These are phyloP conservation scores for Drosophila niveifrons DNA, from an alignment of 2,888 invertebrate species.

Conservation along the genomic window DNA sequence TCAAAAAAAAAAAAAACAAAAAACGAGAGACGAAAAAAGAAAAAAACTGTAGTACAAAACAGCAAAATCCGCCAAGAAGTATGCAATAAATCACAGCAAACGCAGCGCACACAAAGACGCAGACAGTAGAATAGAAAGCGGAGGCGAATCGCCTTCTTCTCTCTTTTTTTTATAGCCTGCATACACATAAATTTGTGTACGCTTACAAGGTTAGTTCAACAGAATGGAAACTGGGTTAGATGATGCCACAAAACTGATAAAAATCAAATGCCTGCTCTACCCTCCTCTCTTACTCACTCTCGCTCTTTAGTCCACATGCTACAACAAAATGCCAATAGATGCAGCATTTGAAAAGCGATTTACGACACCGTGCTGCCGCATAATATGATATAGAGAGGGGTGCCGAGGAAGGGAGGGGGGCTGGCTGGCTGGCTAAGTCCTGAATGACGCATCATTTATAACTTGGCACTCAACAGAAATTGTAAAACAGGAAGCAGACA, in stretches of 20 bases:
- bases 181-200: slow-evolving; percentile 70
- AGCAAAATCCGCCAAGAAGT: slow-evolving; percentile 69
- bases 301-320: slow-evolving; percentile 9
- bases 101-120: slow-evolving; percentile 53
- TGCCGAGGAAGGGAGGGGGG: not conserved
- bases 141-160: slow-evolving; percentile 8
- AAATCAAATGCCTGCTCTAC: slow-evolving; percentile 41
- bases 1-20: slow-evolving; percentile 13
- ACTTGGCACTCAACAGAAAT: slow-evolving; percentile 71
- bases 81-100: slow-evolving; percentile 71
- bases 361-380: slow-evolving; percentile 74
- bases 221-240: slow-evolving; percentile 65
- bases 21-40: slow-evolving; percentile 9
- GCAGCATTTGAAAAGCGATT: slow-evolving; percentile 73
- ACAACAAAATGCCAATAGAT: slow-evolving; percentile 67
- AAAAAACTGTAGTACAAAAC: slow-evolving; percentile 59
- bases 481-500: slow-evolving; percentile 72
- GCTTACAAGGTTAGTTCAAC: slow-evolving; percentile 71
- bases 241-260: slow-evolving; percentile 63
- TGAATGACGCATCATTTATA: slow-evolving; percentile 73
- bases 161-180: slow-evolving; percentile 22
- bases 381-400: slow-evolving; percentile 65
- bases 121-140: slow-evolving; percentile 36
- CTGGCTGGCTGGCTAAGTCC: slow-evolving; percentile 32
- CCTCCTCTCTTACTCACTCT: not conserved